A percentile compares a stretch with the other conserved stretches of the same genome.
Evolutionary conservation across 2,888 invertebrate genomes (phyloP).

Genomic region (Cataglyphis albicans): DNA sequence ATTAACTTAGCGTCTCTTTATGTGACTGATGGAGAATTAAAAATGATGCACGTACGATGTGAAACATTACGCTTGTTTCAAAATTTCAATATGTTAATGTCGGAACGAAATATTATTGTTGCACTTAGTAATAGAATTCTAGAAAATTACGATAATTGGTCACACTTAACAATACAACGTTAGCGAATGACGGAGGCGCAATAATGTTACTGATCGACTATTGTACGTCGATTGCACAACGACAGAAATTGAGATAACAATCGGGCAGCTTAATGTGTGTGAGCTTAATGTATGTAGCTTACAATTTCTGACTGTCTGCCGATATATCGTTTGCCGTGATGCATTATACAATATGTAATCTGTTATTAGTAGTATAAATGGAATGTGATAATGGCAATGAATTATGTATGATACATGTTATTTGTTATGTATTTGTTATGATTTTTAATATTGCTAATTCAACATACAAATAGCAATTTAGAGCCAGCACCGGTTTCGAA

Average conservation of each 20-base stretch:
- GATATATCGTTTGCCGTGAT: constrained; percentile 7
- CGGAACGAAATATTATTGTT: constrained; percentile 8
- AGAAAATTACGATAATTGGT: constrained; percentile 40
- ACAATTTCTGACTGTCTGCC: constrained; percentile 19
- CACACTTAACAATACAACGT: constrained; percentile 37
- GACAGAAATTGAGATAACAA: constrained; percentile 51
- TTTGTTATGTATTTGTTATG: constrained; percentile 12
- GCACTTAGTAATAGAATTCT: neutral
- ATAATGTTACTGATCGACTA: constrained; percentile 31
- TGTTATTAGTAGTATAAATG: neutral
- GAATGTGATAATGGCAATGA: neutral
- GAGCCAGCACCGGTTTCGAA: too few relatives aligned
- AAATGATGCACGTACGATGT: neutral
- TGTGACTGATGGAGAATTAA: neutral
- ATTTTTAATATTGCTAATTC: neutral
- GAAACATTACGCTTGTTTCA: constrained; percentile 4
- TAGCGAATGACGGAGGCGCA: constrained; percentile 18
- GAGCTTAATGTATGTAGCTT: constrained; percentile 22
- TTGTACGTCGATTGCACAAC: constrained; percentile 47
- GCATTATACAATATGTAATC: neutral
- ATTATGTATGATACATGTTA: neutral
- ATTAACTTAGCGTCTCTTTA: neutral
- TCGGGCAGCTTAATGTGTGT: constrained; percentile 22
- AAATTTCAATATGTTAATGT: neutral
- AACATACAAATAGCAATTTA: too few relatives aligned